Base-by-base conservation (phyloP, 2,797 vertebrate species). In the Hypotaenidia okinawae region DNA sequence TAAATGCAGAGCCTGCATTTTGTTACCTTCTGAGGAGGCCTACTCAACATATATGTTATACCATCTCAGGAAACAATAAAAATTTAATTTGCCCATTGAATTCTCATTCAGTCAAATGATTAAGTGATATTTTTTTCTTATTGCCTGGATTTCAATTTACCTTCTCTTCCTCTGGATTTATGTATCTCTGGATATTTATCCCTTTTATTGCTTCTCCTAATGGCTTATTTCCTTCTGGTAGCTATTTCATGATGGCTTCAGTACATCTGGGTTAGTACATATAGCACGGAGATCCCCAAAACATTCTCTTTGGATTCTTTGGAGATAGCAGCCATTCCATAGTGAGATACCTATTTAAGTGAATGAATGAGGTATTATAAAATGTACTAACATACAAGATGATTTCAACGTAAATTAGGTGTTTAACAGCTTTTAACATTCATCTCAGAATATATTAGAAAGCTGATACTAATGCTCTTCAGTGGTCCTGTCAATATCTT, bases 201-300 rank as follows among this genome's bases (percentile, higher is more conserved):
- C 41, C 4, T 81, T 75, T 91, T 86, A 90, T 79, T 84, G 58
- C 69, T 95, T 95, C 59, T 92, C 43, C 43, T 84, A 78, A 84
- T 64, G 55, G 22, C 6, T 80, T 57, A 18, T 84, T 93, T 94
- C 39, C 47, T 96, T 73, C 66, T 73, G 16, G 39, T 77, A 77
- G 61, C 27, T 94, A 33, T 89, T 92, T 89, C 49, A 77, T 80
- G 28, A 58, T n/a, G 28, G 6, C 30, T 45, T 85, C 58, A n/a
- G 49, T 41, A 15, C 13, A 67, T 12, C 23, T 74, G 4, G 35
- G 27, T 62, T 41, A 74, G 17, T 32, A 21, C 19, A 30, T 89
- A 30, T 15, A 19, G 11, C 16, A 64, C 11, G 18, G 23, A 68
- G 49, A 73, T 69, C 43, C n/a, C 27, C 30, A 37, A 72, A 75